Evolutionary conservation across 2,113 vertebrate species (phyloP).

Genomic region (Etia nguti): DNA sequence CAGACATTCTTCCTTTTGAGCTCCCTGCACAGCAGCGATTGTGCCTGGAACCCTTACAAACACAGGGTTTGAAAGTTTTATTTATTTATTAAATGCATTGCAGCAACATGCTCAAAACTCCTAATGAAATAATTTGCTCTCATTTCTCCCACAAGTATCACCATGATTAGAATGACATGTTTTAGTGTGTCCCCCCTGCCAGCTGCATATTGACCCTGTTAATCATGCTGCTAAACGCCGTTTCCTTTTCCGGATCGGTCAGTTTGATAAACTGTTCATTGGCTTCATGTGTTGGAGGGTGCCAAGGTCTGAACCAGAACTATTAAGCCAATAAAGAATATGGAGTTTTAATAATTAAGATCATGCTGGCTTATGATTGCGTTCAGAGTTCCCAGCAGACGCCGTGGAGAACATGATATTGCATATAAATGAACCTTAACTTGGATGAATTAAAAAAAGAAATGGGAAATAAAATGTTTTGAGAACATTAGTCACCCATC

Average conservation of each 20-base stretch:
- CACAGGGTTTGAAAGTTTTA: neutral
- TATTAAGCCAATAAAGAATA: conserved; percentile 57
- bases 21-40: neutral
- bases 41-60: neutral
- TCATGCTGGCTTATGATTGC: conserved; percentile 44
- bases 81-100: neutral
- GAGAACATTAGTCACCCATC: neutral
- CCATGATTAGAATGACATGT: conserved; percentile 57
- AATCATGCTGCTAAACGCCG: conserved; percentile 39
- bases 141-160: conserved; percentile 14
- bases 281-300: neutral
- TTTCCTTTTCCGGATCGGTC: conserved; percentile 48
- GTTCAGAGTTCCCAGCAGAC: conserved; percentile 10
- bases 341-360: conserved; percentile 63
- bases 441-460: neutral
- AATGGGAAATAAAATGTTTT: neutral
- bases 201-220: conserved; percentile 56
- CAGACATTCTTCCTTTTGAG: conserved; percentile 6
- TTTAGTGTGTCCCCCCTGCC: conserved; percentile 30
- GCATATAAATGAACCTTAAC: conserved; percentile 45
- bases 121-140: conserved; percentile 44
- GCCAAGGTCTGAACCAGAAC: conserved; percentile 8
- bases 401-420: conserved; percentile 20
- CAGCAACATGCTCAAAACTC: conserved; percentile 24
- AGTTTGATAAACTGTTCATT: conserved; percentile 42